Base-by-base conservation (phyloP, 1,140 invertebrate genomes). In the Centruroides vittatus region DNA sequence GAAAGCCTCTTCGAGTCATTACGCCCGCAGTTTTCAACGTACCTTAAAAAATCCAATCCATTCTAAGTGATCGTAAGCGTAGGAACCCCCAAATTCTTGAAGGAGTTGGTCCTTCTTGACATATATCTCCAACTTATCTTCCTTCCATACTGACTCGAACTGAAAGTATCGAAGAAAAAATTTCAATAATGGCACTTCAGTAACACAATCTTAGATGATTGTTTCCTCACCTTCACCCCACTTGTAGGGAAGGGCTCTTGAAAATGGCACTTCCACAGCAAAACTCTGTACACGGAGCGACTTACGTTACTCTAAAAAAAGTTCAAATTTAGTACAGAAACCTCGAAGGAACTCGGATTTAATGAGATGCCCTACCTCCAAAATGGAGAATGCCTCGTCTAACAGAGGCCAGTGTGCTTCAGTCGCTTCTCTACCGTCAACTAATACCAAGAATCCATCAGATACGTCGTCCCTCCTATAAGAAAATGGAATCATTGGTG, bases 31-130 rank as follows among this genome's bases (percentile, higher is more conserved):
- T 10, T 35, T 9, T 11, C 35, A 35, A 12, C 35, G 3, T 57
- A 34, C 55, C 55, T 36, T 47, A 48, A 47, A 59, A 61, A 73
- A 73, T 10, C 68, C 65, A 23, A 71, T 64, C 73, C 73, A 75
- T 49, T 68, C 63, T 13, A 70, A 65, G 58, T 73, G 72, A 62
- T 69, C 66, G 57, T 73, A 71, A 8, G 62, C 46, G 58, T 66
- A 72, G n/a, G 56, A 57, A 5, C 73, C 73, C 60, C 71, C 69
- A 52, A 71, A 63, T 5, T 68, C 66, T 11, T 59, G 23, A 5
- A 65, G 68, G n/a, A 74, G 62, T 54, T 73, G 69, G n/a, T 70
- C 66, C 36, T 61, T 54, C 35, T 60, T 56, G 11, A 73, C 63
- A 57, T 66, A 69, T 47, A 65, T 67, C 46, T 65, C 62, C 8